Conservation (phyloP, 2,888 invertebrate species). For the Dastarcus helophoroides region DNA sequence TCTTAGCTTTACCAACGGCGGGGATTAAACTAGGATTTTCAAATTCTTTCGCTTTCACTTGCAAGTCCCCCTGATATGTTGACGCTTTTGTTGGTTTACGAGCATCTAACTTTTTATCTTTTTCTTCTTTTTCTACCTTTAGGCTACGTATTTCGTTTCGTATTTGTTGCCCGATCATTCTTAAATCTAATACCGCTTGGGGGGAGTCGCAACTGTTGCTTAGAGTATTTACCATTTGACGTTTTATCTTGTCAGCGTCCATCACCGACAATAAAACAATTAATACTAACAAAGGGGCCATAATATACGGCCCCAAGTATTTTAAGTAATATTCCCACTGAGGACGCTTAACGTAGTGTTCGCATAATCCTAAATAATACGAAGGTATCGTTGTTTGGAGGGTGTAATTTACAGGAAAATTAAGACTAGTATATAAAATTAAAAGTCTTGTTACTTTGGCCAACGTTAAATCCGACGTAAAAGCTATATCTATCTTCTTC, state of each 20-base stretch:
- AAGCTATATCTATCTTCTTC: slow-evolving; percentile 71
- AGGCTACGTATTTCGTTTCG: slow-evolving; percentile 30
- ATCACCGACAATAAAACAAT: slow-evolving; percentile 56
- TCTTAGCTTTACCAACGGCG: slow-evolving; percentile 29
- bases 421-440: slow-evolving; percentile 49
- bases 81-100: not conserved
- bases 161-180: slow-evolving; percentile 42
- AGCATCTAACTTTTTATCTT: slow-evolving; percentile 10
- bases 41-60: slow-evolving; percentile 20
- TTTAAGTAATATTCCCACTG: slow-evolving; percentile 63
- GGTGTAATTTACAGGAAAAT: slow-evolving; percentile 52
- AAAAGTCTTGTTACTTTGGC: slow-evolving; percentile 57
- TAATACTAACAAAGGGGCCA: slow-evolving; percentile 50
- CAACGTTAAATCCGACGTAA: slow-evolving; percentile 79
- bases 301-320: slow-evolving; percentile 47
- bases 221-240: slow-evolving; percentile 38
- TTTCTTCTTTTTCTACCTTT: slow-evolving; percentile 12
- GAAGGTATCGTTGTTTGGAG: slow-evolving; percentile 52
- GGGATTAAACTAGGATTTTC: slow-evolving; percentile 30
- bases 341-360: slow-evolving; percentile 57
- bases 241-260: slow-evolving; percentile 59
- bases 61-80: slow-evolving; percentile 3
- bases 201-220: slow-evolving; percentile 43
- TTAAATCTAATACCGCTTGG: slow-evolving; percentile 51
- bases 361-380: slow-evolving; percentile 56